Base-by-base conservation (phyloP, 2,888 invertebrate species). In the Eupithecia inturbata region DNA sequence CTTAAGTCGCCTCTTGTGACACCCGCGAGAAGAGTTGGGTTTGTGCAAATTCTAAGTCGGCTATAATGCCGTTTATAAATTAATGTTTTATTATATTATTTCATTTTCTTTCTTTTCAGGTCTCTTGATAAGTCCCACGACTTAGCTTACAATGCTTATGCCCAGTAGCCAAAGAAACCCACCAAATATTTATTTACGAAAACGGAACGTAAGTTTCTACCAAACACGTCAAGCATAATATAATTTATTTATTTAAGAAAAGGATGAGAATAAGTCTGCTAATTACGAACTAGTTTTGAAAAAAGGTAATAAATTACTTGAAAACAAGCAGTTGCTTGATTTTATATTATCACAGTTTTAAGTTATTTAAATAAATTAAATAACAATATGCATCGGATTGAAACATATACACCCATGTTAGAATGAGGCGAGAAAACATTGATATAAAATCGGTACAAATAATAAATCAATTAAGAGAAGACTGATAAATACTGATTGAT, bases 81-180 rank as follows among this genome's bases (percentile, higher is more conserved):
- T n/a, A 28, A 16, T 28, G 10, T 14, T n/a, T 39, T n/a, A 3
- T 31, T 39, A 28, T 64, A 26, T 10, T n/a, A 14, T 66, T 16
- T 36, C 16, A 28, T 28, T 36, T 62, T 67, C 49, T 26, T 66
- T 63, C 22, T 79, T 92, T 92, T 49, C 92, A 94, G 94, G 89
- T 93, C 94, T 78, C 83, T 93, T 82, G 94, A 94, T 80, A 92
- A 91, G 79, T 88, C 94, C 72, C 95, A 96, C 75, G 95, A 95
- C 85, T 91, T 96, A 84, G 96, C 96, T 78, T 96, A 96, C 92
- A 95, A 95, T 81, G 96, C 95, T 57, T 95, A 96, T 85, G 82
- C 90, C 80, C 93, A 93, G 82, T 92, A 93, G 86, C 80, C 83
- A 83, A 80, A 76, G 74, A 76, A 86, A 83, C 87, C 89, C 88